Conservation (phyloP, 2,888 invertebrate genomes). For the Meteorus cinctellus region DNA sequence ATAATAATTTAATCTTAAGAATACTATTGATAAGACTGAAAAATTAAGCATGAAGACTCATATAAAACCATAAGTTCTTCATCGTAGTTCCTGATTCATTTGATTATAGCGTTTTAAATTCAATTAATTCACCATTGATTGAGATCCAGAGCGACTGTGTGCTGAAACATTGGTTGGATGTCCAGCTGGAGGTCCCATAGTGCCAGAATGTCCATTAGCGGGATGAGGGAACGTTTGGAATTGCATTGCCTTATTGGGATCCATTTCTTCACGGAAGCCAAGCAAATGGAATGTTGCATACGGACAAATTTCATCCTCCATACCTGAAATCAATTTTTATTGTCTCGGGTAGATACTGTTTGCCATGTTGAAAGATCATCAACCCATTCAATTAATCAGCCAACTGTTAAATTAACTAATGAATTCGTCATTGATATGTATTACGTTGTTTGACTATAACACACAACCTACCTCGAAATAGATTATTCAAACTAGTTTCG, state of each 20-base stretch:
- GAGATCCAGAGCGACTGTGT: constrained; percentile 89
- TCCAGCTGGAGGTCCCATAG: constrained; percentile 85
- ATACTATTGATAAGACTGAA: too few relatives aligned
- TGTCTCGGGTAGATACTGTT: constrained; percentile 64
- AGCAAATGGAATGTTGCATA: constrained; percentile 97
- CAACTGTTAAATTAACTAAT: background rate
- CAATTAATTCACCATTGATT: constrained; percentile 82
- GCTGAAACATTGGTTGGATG: constrained; percentile 83
- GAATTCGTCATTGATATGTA: background rate
- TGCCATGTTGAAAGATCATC: constrained; percentile 32
- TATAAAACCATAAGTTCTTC: too few relatives aligned
- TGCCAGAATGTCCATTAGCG: constrained; percentile 84
- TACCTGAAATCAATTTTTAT: constrained; percentile 77
- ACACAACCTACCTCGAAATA: constrained; percentile 46
- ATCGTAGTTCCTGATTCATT: background rate
- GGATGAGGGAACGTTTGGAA: constrained; percentile 92
- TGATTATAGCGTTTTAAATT: background rate
- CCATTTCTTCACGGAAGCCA: constrained; percentile 97
- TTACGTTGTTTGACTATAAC: background rate
- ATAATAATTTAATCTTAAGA: too few relatives aligned
- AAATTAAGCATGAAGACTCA: too few relatives aligned
- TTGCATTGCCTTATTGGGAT: constrained; percentile 91
- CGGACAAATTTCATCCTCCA: constrained; percentile 97
- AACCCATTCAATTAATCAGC: background rate
- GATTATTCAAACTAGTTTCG: background rate